Percentiles rank a stretch among this genome's conserved stretches.
Conservation (phyloP, 1,140 invertebrate genomes). For the Listronotus oregonensis region DNA sequence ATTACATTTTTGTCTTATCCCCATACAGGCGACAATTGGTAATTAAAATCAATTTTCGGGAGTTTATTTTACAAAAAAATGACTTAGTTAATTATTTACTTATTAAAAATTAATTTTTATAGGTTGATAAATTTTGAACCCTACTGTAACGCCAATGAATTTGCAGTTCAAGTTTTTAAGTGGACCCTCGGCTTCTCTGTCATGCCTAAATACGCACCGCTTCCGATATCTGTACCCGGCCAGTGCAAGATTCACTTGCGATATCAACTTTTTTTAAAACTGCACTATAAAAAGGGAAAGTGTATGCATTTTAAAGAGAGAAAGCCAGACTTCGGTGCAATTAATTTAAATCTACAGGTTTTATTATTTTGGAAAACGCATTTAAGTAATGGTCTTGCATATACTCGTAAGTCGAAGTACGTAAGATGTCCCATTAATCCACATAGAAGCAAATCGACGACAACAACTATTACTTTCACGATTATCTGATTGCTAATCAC, state of each 20-base stretch:
- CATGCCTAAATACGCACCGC: conserved; percentile 11
- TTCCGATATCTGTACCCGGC: neutral
- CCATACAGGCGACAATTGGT: no score
- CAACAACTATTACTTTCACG: conserved; percentile 27
- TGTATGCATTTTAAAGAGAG: conserved; percentile 24
- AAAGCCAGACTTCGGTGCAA: conserved; percentile 7
- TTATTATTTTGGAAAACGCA: conserved; percentile 18
- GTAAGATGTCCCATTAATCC: conserved; percentile 24
- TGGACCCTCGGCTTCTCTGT: conserved; percentile 8
- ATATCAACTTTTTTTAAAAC: conserved; percentile 4
- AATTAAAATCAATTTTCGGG: no score
- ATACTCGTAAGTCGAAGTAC: no score
- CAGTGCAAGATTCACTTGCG: no score
- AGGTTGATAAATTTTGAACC: no score
- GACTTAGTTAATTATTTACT: no score
- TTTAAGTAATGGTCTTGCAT: conserved; percentile 1
- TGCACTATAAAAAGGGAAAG: conserved; percentile 26
- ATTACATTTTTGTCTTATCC: no score
- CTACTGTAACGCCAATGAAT: neutral
- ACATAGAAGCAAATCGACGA: conserved; percentile 19
- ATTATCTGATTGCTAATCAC: conserved; percentile 27
- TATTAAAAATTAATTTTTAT: no score
- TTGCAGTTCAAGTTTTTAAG: conserved; percentile 7
- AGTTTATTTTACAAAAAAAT: no score
- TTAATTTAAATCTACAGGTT: conserved; percentile 23